phyloP scores from a whole-genome alignment of 2,113 vertebrate species.

The Sula dactylatra region DNA sequence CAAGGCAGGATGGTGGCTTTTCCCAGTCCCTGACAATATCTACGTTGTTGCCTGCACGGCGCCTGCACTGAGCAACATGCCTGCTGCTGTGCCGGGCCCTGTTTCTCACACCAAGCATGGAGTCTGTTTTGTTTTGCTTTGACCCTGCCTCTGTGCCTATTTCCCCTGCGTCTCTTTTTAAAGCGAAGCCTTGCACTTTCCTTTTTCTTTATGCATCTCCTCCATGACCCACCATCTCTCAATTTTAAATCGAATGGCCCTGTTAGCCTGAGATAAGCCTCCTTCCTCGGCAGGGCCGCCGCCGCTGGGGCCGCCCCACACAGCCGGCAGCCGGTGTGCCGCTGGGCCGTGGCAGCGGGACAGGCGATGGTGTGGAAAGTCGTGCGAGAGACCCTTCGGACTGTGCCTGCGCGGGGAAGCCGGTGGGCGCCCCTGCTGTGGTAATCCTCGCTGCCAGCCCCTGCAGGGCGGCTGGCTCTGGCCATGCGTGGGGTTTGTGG shows the following conservation, averaged over 20 bases:
- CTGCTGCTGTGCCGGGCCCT: accelerated
- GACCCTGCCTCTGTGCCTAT: accelerated
- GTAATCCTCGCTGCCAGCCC: neutral
- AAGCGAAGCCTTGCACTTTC: accelerated
- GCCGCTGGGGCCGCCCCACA: too few relatives aligned
- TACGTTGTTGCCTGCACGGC: accelerated
- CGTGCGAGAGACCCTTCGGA: accelerated
- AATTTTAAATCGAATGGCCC: neutral
- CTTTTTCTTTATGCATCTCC: neutral
- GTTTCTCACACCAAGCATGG: accelerated
- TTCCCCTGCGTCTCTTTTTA: neutral
- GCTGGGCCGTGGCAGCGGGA: too few relatives aligned
- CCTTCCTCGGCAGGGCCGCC: neutral
- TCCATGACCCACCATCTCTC: too few relatives aligned
- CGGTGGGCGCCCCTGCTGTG: neutral
- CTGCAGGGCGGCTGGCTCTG: neutral
- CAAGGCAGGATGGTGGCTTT: accelerated
- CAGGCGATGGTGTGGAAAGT: accelerated
- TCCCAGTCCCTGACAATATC: accelerated
- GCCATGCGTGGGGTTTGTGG: neutral
- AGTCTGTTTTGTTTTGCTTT: neutral
- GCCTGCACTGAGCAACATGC: accelerated
- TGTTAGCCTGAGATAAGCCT: neutral
- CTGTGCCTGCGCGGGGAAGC: neutral
- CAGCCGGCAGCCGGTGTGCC: neutral